phyloP scores from a whole-genome alignment of 2,797 vertebrate species.

The Acomys russatus region DNA sequence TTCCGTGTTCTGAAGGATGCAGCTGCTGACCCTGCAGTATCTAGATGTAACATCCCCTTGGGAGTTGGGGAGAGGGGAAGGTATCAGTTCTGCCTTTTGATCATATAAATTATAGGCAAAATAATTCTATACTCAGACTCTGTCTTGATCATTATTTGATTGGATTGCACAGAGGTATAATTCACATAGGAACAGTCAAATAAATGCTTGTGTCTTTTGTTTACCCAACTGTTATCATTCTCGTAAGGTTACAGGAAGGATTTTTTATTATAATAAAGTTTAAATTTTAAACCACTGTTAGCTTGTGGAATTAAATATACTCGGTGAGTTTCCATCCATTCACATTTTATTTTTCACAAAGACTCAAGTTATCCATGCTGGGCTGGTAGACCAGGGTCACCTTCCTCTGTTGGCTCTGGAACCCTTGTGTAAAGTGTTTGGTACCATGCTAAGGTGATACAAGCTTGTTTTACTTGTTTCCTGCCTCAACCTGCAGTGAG shows the following conservation, averaged over 20 bases:
- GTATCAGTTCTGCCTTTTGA: background rate
- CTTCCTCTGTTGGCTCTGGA: background rate
- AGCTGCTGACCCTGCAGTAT: background rate
- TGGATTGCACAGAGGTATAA: background rate
- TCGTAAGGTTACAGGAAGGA: background rate
- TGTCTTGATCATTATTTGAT: slow-evolving; percentile 10
- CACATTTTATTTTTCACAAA: slow-evolving; percentile 32
- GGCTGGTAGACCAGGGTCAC: background rate
- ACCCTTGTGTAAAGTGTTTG: background rate
- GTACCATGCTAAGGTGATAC: background rate
- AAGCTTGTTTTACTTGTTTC: slow-evolving; percentile 6
- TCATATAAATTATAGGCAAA: background rate
- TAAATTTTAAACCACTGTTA: background rate
- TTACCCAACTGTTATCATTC: background rate
- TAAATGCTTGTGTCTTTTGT: background rate
- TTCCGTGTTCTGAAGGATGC: background rate
- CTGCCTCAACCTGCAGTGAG: background rate
- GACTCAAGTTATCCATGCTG: background rate
- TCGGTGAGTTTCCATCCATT: background rate
- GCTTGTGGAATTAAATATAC: slow-evolving; percentile 20
- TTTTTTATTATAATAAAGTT: background rate
- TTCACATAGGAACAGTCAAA: background rate
- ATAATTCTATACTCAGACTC: background rate
- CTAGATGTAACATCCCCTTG: background rate
- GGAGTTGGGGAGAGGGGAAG: background rate